Base-by-base conservation (phyloP, 2,797 vertebrate species). In the Acanthiza pusilla region DNA sequence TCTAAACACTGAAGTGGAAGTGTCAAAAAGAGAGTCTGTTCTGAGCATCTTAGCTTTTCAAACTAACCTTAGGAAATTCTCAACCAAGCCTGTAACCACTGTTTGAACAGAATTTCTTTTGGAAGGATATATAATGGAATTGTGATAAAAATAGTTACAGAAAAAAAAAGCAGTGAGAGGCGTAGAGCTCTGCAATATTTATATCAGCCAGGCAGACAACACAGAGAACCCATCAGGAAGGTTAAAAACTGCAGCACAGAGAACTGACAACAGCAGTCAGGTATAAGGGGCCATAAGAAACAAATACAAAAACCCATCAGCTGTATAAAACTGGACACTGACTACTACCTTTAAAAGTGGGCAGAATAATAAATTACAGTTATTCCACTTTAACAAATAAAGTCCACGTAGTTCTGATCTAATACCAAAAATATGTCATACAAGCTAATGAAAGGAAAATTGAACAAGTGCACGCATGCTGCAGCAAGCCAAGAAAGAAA, bases 371-470 rank as follows among this genome's bases (percentile, higher is more conserved):
- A 84, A 78, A 80, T 29, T 43, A 67, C 72, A 75, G 30, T 65
- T 88, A 88, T 47, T 88, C n/a, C 34, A 43, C 47, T 45, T 91
- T 23, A 60, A 70, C 66, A 88, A 92, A 94, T 84, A 30, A 74
- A 92, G 67, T 40, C 60, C 53, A 26, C 22, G 57, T 75, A 85
- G 50, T 54, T 40, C n/a, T 55, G 66, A 75, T 92, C 70, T 45
- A 84, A 89, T 60, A 93, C 51, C 47, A 81, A 95, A 91, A 95
- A 76, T 58, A 89, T 57, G 60, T 91, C 73, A 84, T 54, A 86
- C 21, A 81, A 81, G 58, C 66, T 85, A 93, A 83, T 77, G 84
- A 92, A 96, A 96, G 77, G 74, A 90, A 93, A 95, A 93, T 42
- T 81, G 77, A 95, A 91, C 81, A 93, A 94, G 73, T 66, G 82